Conservation (phyloP, 2,797 vertebrate genomes). For the Sebastes nivosus region DNA sequence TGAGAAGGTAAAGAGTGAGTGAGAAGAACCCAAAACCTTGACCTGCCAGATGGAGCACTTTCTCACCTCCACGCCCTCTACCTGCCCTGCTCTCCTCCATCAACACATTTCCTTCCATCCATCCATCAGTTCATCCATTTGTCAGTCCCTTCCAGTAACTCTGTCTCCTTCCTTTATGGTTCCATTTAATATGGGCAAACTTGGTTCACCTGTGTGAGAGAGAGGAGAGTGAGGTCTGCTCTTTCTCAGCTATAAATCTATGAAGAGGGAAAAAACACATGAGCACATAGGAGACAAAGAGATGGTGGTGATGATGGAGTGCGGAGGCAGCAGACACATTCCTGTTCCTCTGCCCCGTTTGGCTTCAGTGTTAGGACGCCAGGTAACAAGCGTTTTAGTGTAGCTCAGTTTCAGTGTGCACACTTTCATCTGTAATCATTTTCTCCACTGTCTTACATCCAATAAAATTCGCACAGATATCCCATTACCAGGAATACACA, state of each 20-base stretch:
- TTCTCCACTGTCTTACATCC: slow-evolving; percentile 34
- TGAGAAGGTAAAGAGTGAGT: slow-evolving; percentile 11
- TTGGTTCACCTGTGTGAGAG: background rate
- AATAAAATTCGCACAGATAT: slow-evolving; percentile 52
- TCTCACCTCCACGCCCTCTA: slow-evolving; percentile 4
- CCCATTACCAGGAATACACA: slow-evolving; percentile 41
- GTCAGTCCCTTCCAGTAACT: background rate
- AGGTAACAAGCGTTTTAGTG: slow-evolving; percentile 4
- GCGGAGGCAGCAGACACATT: slow-evolving; percentile 2
- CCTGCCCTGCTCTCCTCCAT: slow-evolving; percentile 11
- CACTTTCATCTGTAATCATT: slow-evolving; percentile 37
- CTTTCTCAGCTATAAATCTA: slow-evolving; percentile 53
- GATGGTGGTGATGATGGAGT: slow-evolving; percentile 29
- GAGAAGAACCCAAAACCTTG: slow-evolving; percentile 25
- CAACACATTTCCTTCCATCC: slow-evolving; percentile 14
- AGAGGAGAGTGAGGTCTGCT: slow-evolving; percentile 31
- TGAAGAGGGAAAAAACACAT: slow-evolving; percentile 21
- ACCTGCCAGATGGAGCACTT: slow-evolving; percentile 57
- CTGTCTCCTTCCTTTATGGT: background rate
- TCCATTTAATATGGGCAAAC: background rate
- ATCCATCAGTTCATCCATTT: slow-evolving; percentile 3
- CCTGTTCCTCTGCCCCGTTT: background rate
- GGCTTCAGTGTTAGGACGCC: background rate
- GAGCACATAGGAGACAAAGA: background rate
- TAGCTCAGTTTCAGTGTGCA: background rate